These are phyloP conservation scores for Cygnus atratus DNA, from an alignment of 2,113 vertebrate species.

Conservation along the genomic window DNA sequence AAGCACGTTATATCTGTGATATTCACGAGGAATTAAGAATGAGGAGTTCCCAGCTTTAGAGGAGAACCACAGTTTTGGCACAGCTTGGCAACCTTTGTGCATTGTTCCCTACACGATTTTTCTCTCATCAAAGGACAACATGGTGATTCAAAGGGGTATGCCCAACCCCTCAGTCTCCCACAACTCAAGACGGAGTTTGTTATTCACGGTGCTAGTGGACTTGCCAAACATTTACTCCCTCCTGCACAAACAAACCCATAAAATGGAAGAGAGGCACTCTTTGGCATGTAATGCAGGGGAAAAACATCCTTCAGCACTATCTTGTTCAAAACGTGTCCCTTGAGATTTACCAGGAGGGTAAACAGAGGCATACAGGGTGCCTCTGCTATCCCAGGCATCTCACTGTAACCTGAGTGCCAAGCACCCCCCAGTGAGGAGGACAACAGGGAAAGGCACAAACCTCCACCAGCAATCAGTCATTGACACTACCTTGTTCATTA, in stretches of 20 bases:
- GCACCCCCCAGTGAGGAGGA: too few relatives aligned
- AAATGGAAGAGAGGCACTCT: background rate
- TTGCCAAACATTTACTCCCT: background rate
- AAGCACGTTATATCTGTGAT: background rate
- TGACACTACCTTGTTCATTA: background rate
- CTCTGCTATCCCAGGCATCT: background rate
- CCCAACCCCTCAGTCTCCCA: background rate
- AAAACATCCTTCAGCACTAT: background rate
- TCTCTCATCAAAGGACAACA: background rate
- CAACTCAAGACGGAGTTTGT: background rate
- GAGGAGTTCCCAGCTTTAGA: background rate
- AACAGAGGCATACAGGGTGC: background rate
- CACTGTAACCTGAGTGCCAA: background rate
- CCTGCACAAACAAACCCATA: background rate
- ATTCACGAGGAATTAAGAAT: background rate
- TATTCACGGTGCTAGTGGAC: background rate
- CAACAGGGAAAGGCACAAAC: background rate
- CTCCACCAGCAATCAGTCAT: background rate
- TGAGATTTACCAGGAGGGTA: background rate
- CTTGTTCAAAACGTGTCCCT: background rate
- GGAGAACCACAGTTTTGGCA: background rate
- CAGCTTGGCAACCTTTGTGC: background rate
- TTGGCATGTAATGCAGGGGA: background rate
- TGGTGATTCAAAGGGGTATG: background rate
- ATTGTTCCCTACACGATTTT: background rate